Conservation (phyloP, 1,140 invertebrate species). For the Pararge aegeria region DNA sequence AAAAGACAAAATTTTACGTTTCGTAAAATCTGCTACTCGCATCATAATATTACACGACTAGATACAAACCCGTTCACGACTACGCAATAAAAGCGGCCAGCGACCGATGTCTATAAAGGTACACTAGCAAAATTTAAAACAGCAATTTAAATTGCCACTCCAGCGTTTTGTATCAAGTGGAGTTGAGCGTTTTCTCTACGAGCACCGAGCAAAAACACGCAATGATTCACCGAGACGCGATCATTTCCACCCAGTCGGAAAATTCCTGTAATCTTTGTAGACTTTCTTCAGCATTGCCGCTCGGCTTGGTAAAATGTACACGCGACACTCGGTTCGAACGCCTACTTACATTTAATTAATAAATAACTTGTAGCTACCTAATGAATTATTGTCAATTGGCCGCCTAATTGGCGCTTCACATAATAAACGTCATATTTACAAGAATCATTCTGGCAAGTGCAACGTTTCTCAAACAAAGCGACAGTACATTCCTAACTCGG, state of each 20-base stretch:
- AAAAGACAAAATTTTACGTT: not conserved
- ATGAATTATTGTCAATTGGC: slow-evolving; percentile 24
- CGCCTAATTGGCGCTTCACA: slow-evolving; percentile 23
- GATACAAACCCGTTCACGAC: slow-evolving; percentile 3
- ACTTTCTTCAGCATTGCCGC: slow-evolving; percentile 65
- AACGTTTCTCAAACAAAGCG: slow-evolving; percentile 26
- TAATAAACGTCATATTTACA: slow-evolving; percentile 30
- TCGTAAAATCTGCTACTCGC: not conserved
- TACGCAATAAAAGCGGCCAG: slow-evolving; percentile 14
- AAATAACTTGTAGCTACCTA: slow-evolving; percentile 22
- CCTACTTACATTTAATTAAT: slow-evolving; percentile 34
- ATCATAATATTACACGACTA: slow-evolving; percentile 7
- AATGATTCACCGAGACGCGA: slow-evolving; percentile 69
- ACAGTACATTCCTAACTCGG: slow-evolving; percentile 60
- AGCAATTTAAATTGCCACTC: slow-evolving; percentile 29
- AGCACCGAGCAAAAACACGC: slow-evolving; percentile 51
- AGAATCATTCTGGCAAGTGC: slow-evolving; percentile 29
- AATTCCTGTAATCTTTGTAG: slow-evolving; percentile 72
- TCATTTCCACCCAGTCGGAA: slow-evolving; percentile 72
- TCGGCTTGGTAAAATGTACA: slow-evolving; percentile 46
- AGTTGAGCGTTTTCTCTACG: slow-evolving; percentile 56
- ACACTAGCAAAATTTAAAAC: slow-evolving; percentile 27
- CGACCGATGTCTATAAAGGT: slow-evolving; percentile 14
- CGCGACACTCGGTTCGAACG: slow-evolving; percentile 45
- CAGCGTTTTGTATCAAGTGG: slow-evolving; percentile 29